These are phyloP conservation scores for Drosophila parthenogenetica DNA, from an alignment of 2,888 invertebrate species.

Conservation along the genomic window DNA sequence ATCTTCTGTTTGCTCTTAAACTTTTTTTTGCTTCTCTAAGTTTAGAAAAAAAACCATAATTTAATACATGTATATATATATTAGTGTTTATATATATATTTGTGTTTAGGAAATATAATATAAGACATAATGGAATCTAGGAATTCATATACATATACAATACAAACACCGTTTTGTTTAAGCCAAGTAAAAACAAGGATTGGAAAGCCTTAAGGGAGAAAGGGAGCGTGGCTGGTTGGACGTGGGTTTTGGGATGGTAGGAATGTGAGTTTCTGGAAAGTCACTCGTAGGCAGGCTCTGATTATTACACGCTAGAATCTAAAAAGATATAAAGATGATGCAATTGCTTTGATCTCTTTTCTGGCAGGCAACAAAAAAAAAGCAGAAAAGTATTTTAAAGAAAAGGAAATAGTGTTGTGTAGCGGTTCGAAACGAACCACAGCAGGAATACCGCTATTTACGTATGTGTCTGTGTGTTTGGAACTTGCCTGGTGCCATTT, in stretches of 20 bases:
- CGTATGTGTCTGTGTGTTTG: constrained; percentile 10
- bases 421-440: constrained; percentile 13
- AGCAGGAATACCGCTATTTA: constrained; percentile 30
- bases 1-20: not conserved
- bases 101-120: constrained; percentile 18
- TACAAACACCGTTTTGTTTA: constrained; percentile 20
- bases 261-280: not conserved
- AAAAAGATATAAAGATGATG: constrained; percentile 28
- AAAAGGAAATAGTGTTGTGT: constrained; percentile 10
- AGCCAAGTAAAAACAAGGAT: constrained; percentile 25
- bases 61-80: not conserved
- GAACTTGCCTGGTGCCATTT: constrained; percentile 25
- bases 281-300: constrained; percentile 29
- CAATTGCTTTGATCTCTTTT: constrained; percentile 39
- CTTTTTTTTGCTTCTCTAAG: constrained; percentile 21
- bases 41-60: constrained; percentile 21
- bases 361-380: constrained; percentile 13
- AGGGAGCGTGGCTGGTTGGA: too few species aligned
- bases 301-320: constrained; percentile 34
- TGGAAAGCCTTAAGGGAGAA: too few species aligned
- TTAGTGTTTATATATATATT: too few species aligned
- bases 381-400: not conserved
- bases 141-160: constrained; percentile 48
- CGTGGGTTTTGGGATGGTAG: too few species aligned
- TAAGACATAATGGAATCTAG: constrained; percentile 34